Evolutionary conservation across 2,888 invertebrate species (phyloP).

Genomic region (Lottia gigantea): DNA sequence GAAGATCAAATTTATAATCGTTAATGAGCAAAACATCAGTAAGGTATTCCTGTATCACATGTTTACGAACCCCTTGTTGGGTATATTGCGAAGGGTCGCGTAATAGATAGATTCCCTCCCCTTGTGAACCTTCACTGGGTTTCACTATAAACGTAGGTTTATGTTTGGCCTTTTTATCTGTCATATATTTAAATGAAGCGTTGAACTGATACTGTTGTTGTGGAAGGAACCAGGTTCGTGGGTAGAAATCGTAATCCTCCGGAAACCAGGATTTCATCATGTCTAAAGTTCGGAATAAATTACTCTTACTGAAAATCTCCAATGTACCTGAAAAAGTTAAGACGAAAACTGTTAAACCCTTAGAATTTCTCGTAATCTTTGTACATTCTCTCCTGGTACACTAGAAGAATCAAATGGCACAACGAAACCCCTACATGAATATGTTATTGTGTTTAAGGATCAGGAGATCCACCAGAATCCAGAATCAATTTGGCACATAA

Average conservation of each 20-base stretch:
- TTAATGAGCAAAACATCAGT: constrained; percentile 68
- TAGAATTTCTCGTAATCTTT: too few relatives aligned
- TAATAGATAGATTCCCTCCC: constrained; percentile 71
- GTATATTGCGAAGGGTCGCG: constrained; percentile 65
- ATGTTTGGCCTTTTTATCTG: constrained; percentile 41
- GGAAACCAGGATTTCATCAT: constrained; percentile 69
- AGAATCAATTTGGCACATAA: too few relatives aligned
- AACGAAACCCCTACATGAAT: too few relatives aligned
- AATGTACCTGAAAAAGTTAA: constrained; percentile 66
- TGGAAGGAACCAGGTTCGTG: constrained; percentile 70
- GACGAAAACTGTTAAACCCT: neutral
- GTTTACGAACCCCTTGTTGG: constrained; percentile 37
- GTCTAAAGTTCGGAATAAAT: constrained; percentile 68
- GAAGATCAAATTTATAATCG: constrained; percentile 70
- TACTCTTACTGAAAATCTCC: constrained; percentile 69
- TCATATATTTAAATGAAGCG: constrained; percentile 45
- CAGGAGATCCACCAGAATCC: too few relatives aligned
- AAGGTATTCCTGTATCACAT: constrained; percentile 69
- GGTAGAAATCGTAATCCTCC: constrained; percentile 70
- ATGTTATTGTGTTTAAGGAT: too few relatives aligned
- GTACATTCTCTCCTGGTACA: too few relatives aligned
- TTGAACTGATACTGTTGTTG: constrained; percentile 66
- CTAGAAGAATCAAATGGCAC: too few relatives aligned
- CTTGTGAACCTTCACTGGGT: constrained; percentile 71
- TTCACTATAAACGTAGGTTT: constrained; percentile 70